These are phyloP conservation scores for Cataglyphis hispanica DNA, from an alignment of 1,140 invertebrate species.

Conservation along the genomic window DNA sequence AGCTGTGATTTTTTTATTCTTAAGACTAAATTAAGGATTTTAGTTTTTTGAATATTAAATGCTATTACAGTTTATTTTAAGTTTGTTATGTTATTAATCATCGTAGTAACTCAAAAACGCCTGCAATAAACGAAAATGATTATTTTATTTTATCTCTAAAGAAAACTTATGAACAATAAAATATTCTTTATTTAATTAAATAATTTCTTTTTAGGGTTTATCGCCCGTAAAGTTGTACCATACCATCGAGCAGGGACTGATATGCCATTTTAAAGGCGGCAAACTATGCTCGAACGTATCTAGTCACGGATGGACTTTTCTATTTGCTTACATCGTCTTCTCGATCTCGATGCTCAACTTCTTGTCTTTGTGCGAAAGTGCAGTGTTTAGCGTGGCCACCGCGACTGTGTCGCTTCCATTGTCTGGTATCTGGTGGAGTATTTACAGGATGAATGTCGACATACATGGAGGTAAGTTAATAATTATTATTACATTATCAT, in stretches of 20 bases:
- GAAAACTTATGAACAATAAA: background rate
- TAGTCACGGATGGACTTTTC: slow-evolving; percentile 86
- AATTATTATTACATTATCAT: too few species aligned
- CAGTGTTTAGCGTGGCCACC: slow-evolving; percentile 87
- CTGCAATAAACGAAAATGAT: background rate
- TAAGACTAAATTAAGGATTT: background rate
- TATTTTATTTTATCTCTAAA: background rate
- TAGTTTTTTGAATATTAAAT: background rate
- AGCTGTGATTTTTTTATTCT: background rate
- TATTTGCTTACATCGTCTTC: slow-evolving; percentile 85
- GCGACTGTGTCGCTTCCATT: slow-evolving; percentile 87
- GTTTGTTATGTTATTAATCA: background rate
- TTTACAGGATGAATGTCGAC: slow-evolving; percentile 86
- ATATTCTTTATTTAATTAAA: background rate
- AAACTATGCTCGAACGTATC: slow-evolving; percentile 83
- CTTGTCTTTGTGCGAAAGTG: slow-evolving; percentile 87
- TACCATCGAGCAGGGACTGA: slow-evolving; percentile 77
- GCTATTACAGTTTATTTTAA: background rate
- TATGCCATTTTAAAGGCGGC: slow-evolving; percentile 78
- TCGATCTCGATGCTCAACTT: slow-evolving; percentile 86
- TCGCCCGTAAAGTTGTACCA: slow-evolving; percentile 78
- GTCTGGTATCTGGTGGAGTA: slow-evolving; percentile 88
- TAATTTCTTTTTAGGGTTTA: slow-evolving; percentile 70
- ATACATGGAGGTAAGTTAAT: slow-evolving; percentile 79
- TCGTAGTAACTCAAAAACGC: background rate